Conservation (phyloP, 2,797 vertebrate genomes). For the Coluber constrictor region DNA sequence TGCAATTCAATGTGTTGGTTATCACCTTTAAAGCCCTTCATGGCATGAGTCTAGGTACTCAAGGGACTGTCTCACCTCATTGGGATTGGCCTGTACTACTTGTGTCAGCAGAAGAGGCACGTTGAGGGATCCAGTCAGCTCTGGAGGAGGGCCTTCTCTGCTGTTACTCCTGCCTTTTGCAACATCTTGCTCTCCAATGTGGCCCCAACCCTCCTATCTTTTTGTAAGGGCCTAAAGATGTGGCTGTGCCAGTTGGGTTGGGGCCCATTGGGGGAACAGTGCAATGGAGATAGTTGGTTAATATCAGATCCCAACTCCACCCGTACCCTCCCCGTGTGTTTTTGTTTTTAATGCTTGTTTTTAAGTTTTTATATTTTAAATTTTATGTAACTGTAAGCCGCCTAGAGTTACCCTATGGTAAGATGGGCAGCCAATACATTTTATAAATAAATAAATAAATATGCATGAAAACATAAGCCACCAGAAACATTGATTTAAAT, state of each 20-base stretch:
- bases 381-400: not conserved
- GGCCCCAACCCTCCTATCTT: not conserved
- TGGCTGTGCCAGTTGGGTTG: not conserved
- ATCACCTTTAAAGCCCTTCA: not conserved
- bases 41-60: not conserved
- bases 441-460: not conserved
- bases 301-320: not conserved
- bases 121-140: not conserved
- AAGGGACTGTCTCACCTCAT: too few species aligned
- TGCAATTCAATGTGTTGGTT: not conserved
- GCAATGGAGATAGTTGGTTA: not conserved
- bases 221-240: not conserved
- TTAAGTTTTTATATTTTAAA: not conserved
- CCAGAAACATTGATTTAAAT: constrained; percentile 43
- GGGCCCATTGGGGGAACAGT: not conserved
- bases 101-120: not conserved
- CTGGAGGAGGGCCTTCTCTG: not conserved
- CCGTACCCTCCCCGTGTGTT: not conserved
- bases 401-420: too few species aligned
- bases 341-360: not conserved
- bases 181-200: not conserved
- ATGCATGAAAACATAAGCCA: constrained; percentile 42
- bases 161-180: not conserved
- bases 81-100: not conserved
- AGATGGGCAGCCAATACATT: too few species aligned